phyloP scores from a whole-genome alignment of 2,888 invertebrate species.

The Eustalomyia histrio region DNA sequence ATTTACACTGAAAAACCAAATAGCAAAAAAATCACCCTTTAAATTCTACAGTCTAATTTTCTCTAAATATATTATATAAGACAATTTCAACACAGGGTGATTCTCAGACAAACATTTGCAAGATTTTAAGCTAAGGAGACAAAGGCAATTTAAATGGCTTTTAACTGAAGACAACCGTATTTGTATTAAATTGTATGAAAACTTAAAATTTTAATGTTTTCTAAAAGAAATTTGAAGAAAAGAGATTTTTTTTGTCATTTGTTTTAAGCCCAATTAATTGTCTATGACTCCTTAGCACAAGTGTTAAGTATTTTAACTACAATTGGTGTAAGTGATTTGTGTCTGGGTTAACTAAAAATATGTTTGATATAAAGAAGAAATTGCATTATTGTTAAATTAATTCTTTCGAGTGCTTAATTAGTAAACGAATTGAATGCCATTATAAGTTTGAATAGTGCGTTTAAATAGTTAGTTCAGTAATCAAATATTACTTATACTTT shows the following conservation, averaged over 20 bases:
- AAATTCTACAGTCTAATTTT: background rate
- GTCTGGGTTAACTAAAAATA: background rate
- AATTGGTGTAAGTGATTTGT: background rate
- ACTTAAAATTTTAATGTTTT: too few relatives aligned
- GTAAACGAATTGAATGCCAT: constrained; percentile 1
- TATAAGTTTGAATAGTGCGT: background rate
- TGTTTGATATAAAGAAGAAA: constrained; percentile 25
- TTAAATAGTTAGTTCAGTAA: constrained; percentile 7
- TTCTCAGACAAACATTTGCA: constrained; percentile 66
- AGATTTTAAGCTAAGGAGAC: background rate
- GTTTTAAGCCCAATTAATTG: too few relatives aligned
- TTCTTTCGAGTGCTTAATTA: constrained; percentile 1
- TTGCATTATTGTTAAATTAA: background rate
- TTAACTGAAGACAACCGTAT: too few relatives aligned
- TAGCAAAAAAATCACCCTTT: too few relatives aligned
- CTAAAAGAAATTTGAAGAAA: too few relatives aligned
- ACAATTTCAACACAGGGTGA: constrained; percentile 56
- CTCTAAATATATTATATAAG: constrained; percentile 1
- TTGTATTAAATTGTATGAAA: background rate
- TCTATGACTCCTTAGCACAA: background rate
- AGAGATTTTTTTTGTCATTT: too few relatives aligned
- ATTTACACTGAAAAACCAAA: too few relatives aligned
- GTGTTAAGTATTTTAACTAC: background rate
- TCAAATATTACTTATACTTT: constrained; percentile 13
- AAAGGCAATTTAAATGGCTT: background rate